Evolutionary conservation across 2,888 invertebrate genomes (phyloP).

Genomic region (Clitarchus hookeri): DNA sequence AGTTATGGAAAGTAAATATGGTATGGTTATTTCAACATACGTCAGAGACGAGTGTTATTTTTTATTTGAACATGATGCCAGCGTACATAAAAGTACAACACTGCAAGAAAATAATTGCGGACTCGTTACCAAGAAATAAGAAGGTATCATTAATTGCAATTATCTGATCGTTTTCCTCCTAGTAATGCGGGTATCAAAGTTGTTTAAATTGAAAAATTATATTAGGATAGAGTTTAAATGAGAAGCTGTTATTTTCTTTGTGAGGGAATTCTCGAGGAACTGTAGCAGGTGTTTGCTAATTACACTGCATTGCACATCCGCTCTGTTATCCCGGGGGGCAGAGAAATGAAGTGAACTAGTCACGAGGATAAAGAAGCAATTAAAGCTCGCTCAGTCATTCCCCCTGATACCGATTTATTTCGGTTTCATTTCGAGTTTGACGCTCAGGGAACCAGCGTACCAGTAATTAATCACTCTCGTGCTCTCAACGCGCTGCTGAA

Average conservation of each 20-base stretch:
- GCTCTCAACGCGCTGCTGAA: not conserved
- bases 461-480: not conserved
- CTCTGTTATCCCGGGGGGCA: not conserved
- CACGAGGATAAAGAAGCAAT: conserved; percentile 1
- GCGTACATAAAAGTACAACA: not conserved
- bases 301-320: not conserved
- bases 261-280: not conserved
- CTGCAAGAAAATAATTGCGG: not conserved
- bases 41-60: too few relatives aligned
- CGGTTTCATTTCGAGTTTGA: not conserved
- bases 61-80: too few relatives aligned
- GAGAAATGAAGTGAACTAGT: not conserved
- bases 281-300: not conserved
- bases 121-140: not conserved
- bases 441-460: not conserved
- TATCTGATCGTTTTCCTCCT: not conserved
- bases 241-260: not conserved
- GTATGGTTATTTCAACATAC: too few relatives aligned
- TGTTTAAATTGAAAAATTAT: too few relatives aligned
- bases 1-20: too few relatives aligned
- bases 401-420: not conserved
- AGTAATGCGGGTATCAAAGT: not conserved
- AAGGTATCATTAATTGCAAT: not conserved
- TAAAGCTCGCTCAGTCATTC: not conserved
- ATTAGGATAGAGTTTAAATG: too few relatives aligned